phyloP scores from a whole-genome alignment of 2,888 invertebrate genomes.

The Phaonia tiefii region DNA sequence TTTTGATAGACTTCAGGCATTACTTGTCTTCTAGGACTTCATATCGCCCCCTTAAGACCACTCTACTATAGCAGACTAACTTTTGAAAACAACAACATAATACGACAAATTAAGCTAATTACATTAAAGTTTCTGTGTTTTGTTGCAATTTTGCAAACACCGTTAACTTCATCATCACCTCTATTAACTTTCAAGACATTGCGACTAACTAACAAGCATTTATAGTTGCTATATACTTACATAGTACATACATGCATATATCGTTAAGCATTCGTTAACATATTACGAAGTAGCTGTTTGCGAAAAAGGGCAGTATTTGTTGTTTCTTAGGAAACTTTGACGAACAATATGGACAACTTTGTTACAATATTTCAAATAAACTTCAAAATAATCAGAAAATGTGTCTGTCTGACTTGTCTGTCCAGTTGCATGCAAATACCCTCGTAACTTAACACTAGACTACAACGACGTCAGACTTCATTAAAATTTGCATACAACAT shows the following conservation, averaged over 20 bases:
- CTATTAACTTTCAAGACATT: background rate
- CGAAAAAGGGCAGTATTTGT: background rate
- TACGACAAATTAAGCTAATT: background rate
- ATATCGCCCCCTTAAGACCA: too few relatives aligned
- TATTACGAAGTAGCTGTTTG: background rate
- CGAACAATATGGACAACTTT: background rate
- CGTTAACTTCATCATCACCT: conserved; percentile 17
- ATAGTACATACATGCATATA: too few relatives aligned
- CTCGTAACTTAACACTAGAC: conserved; percentile 10
- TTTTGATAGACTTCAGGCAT: too few relatives aligned
- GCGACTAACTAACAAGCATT: background rate
- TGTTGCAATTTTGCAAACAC: background rate
- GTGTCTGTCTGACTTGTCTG: conserved; percentile 27
- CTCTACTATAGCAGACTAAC: background rate
- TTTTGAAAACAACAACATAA: background rate
- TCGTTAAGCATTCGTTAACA: background rate
- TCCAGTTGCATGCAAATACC: conserved; percentile 4
- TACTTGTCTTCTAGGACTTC: too few relatives aligned
- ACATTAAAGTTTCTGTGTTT: background rate
- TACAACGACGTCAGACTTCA: conserved; percentile 17
- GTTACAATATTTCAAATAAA: background rate
- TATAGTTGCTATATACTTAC: too few relatives aligned
- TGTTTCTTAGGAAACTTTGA: background rate
- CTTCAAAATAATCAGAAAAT: conserved; percentile 8
- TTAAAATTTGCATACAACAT: conserved; percentile 45